phyloP scores from a whole-genome alignment of 1,140 invertebrate genomes.

The Vanessa tameamea region DNA sequence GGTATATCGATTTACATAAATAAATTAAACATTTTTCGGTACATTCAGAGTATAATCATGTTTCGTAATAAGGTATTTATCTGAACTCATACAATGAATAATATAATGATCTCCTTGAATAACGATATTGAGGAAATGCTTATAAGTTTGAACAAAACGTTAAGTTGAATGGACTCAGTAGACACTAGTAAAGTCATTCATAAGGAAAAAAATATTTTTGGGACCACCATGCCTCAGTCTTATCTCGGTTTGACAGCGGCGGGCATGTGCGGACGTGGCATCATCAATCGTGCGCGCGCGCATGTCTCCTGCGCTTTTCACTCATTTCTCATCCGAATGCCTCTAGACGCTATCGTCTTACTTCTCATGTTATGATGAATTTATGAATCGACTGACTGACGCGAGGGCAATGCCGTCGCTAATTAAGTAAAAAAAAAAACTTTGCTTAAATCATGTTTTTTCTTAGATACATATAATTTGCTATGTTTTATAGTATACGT shows the following conservation, averaged over 20 bases:
- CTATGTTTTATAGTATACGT: constrained; percentile 10
- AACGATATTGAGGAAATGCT: neutral
- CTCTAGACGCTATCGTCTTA: constrained; percentile 46
- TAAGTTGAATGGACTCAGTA: constrained; percentile 4
- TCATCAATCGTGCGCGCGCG: constrained; percentile 59
- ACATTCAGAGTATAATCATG: no score
- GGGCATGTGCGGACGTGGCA: constrained; percentile 51
- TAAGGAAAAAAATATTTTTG: constrained; percentile 43
- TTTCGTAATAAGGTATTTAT: no score
- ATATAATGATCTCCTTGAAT: neutral
- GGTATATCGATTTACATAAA: no score
- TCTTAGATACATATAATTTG: constrained; percentile 4
- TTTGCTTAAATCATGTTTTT: neutral
- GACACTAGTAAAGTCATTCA: constrained; percentile 45
- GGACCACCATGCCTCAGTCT: constrained; percentile 57
- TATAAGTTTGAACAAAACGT: neutral
- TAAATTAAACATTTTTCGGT: no score
- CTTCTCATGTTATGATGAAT: constrained; percentile 44
- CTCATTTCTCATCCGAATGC: constrained; percentile 54
- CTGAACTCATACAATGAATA: no score
- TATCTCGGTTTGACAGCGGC: constrained; percentile 48
- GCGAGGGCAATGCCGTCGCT: constrained; percentile 16
- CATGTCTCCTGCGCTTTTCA: constrained; percentile 50
- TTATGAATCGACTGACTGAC: constrained; percentile 44
- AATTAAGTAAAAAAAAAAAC: constrained; percentile 36